Evolutionary conservation across 2,888 invertebrate genomes (phyloP).

Genomic region (Micoletzkya japonica): DNA sequence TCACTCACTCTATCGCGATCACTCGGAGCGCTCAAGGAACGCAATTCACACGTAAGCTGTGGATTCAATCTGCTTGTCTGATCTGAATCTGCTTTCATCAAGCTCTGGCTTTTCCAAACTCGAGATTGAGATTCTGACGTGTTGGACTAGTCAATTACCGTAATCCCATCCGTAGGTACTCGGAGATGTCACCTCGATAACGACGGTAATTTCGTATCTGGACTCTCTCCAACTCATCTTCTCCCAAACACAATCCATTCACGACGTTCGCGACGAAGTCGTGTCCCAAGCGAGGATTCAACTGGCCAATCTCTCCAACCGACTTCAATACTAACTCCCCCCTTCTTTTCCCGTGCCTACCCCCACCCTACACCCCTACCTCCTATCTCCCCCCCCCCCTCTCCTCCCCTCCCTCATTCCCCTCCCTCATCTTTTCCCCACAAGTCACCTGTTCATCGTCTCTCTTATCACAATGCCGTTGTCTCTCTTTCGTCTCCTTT

Average conservation of each 20-base stretch:
- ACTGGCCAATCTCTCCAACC: neutral
- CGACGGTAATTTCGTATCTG: slow-evolving; percentile 37
- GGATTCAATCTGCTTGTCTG: no score
- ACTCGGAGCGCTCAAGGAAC: slow-evolving; percentile 1
- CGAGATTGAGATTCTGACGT: neutral
- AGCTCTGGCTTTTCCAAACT: no score
- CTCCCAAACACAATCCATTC: slow-evolving; percentile 39
- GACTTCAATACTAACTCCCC: neutral
- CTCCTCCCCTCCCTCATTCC: neutral
- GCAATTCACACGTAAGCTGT: neutral
- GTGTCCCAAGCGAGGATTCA: slow-evolving; percentile 4
- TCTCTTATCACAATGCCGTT: neutral
- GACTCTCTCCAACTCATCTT: slow-evolving; percentile 35
- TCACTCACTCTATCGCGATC: slow-evolving; percentile 29
- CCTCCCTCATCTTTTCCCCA: neutral
- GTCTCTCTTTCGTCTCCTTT: no score
- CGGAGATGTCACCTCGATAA: slow-evolving; percentile 39
- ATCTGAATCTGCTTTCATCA: no score
- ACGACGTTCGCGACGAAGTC: slow-evolving; percentile 46
- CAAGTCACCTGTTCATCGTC: neutral
- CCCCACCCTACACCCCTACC: neutral
- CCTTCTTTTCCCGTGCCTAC: neutral
- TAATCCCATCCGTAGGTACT: slow-evolving; percentile 32
- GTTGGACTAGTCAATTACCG: neutral
- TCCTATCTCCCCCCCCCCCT: neutral